Conservation (phyloP, 2,888 invertebrate genomes). For the Heteropelma amictum region DNA sequence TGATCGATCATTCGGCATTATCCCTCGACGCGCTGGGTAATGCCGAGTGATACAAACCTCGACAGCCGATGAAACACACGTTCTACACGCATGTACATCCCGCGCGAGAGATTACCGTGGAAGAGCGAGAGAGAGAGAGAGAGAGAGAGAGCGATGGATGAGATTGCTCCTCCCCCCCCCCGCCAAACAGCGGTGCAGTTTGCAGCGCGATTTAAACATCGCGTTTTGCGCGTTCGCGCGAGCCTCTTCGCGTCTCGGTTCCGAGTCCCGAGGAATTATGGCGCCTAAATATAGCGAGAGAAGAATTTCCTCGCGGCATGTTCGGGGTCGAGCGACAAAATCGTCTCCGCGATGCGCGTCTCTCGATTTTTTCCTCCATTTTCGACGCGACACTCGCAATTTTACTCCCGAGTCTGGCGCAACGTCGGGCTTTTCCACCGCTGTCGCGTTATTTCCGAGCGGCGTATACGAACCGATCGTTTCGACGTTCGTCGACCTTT, state of each 20-base stretch:
- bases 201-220: too few relatives aligned
- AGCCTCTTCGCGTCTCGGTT: background rate
- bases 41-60: slow-evolving; percentile 38
- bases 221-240: background rate
- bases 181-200: too few relatives aligned
- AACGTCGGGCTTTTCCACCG: too few relatives aligned
- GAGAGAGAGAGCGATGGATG: slow-evolving; percentile 1
- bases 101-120: slow-evolving; percentile 24
- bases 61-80: slow-evolving; percentile 50
- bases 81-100: too few relatives aligned
- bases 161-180: too few relatives aligned
- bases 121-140: slow-evolving; percentile 7
- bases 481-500: too few relatives aligned
- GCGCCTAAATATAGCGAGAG: slow-evolving; percentile 71
- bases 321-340: slow-evolving; percentile 55
- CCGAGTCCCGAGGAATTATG: slow-evolving; percentile 63
- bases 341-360: slow-evolving; percentile 42
- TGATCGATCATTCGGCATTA: slow-evolving; percentile 55
- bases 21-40: slow-evolving; percentile 19
- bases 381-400: background rate
- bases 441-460: too few relatives aligned
- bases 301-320: slow-evolving; percentile 63
- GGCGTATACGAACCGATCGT: too few relatives aligned
- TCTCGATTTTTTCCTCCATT: slow-evolving; percentile 9
- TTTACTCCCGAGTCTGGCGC: too few relatives aligned